Base-by-base conservation (phyloP, 2,113 vertebrate genomes). In the Pycnonotus jocosus region DNA sequence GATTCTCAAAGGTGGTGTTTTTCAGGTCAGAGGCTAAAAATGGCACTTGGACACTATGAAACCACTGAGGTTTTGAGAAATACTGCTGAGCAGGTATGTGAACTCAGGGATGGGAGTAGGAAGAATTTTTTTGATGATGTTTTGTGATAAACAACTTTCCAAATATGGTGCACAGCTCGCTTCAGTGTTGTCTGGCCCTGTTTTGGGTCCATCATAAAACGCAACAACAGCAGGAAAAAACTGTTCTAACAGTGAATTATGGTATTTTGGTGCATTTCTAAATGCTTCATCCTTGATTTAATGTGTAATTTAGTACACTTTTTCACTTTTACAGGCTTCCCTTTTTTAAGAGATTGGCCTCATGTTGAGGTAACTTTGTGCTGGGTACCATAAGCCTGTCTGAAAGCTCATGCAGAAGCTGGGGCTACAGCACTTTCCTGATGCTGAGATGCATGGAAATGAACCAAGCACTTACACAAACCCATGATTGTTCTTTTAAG, bases 31-130 rank as follows among this genome's bases (percentile, higher is more conserved):
- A 97, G 76, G 71, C 91, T 97, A 81, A 98, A 96, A 93, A 95
- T 94, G 79, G 71, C 94, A 33, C 93, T 98, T 58, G 97, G 64
- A 35, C 86, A 70, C 15, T 80, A 88, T 94, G 97, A 98, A 86
- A 68, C 86, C 81, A 96, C 84, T 15, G 93, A 97, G 21, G 51
- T 78, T 81, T 65, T 90, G 48, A 93, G 92, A 64, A 58, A 79
- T 64, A 62, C 90, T 71, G 54, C 81, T 70, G 28, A 95, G 45
- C 98, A 98, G 98, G 98, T 99, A 98, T 57, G 96, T 93, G 82
- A 81, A 27, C 42, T 87, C 10, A 18, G 48, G 42, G 20, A 10
- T 82, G 51, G 54, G 37, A 77, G 25, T 4, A 64, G 6, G 77
- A 48, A 57, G 44, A 37, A 4, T 19, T 69, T 66, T 77, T 61